Evolutionary conservation across 1,140 invertebrate genomes (phyloP), one percentile per base, ranked within the genome.

Genomic region (Riptortus pedestris): DNA sequence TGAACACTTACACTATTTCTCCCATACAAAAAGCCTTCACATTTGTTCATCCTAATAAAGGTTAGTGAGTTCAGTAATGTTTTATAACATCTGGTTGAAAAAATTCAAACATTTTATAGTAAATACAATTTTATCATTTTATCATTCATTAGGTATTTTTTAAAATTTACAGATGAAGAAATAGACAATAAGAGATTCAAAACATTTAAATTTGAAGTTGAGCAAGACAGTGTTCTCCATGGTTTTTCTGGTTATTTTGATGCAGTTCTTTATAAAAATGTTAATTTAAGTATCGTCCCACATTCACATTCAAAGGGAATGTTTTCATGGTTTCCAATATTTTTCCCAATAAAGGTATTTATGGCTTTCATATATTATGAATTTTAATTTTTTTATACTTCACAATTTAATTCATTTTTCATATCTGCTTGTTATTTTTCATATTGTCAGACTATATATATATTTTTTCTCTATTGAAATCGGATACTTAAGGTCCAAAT

Each of bases 311-410:
- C 92, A 33, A 79, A 80, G 2, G 88, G 88, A 71, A 93, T 98
- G 91, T 91, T 95, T 69, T 93, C 91, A 68, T 98, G 96, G 96
- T 98, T 98, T 73, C 93, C 95, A 14, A 91, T 96, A 60, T 90
- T 89, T 67, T 96, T 97, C 73, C 93, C 95, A 27, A 81, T 96
- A 20, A 81, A 81, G 75, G 88, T 90, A 80, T 73, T 74, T 65
- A 22, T 38, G 5, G 5, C 5, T 38, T 38, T 7, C 14, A 38
- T 38, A 38, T 7, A 38, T 5, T 38, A 38, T 38, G 31, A 7
- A 38, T 5, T 61, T 18, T 31, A 57, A 26, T 24, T 11, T 43
- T n/a, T 55, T 33, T 20, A 48, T n/a, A n/a, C n/a, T n/a, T n/a
- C n/a, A n/a, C n/a, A n/a, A n/a, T n/a, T n/a, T n/a, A n/a, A n/a